Conservation (phyloP, 2,888 invertebrate genomes). For the Brachyopa scutellaris region DNA sequence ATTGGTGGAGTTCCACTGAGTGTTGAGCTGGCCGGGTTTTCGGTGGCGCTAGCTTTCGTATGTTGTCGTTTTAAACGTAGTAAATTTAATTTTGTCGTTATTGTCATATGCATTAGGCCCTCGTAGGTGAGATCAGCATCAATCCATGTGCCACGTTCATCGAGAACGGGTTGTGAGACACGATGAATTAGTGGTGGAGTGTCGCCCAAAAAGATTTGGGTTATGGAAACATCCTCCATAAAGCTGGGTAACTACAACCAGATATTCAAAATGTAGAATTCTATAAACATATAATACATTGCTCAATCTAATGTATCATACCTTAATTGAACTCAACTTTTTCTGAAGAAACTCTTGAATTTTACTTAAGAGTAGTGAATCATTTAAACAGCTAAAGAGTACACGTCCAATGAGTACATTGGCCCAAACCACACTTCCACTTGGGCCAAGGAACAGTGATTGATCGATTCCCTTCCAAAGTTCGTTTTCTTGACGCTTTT, state of each 20-base stretch:
- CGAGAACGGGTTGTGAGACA: conserved; percentile 86
- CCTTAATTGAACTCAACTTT: conserved; percentile 80
- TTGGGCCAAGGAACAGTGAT: conserved; percentile 80
- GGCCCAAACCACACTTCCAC: conserved; percentile 81
- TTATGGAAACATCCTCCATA: conserved; percentile 90
- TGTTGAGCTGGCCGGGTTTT: background rate
- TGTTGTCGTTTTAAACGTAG: conserved; percentile 78
- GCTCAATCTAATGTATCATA: conserved; percentile 42
- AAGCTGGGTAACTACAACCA: conserved; percentile 88
- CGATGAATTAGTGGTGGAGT: conserved; percentile 85
- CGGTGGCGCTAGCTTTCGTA: conserved; percentile 53
- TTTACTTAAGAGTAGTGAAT: conserved; percentile 76
- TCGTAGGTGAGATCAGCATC: conserved; percentile 90
- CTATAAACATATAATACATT: background rate
- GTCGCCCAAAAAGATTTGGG: conserved; percentile 87
- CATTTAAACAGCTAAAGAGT: conserved; percentile 79
- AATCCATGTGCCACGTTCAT: conserved; percentile 92
- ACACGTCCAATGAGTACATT: conserved; percentile 80
- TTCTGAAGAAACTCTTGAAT: conserved; percentile 80
- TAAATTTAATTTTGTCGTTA: conserved; percentile 91
- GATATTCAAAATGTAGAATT: background rate
- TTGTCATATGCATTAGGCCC: conserved; percentile 88
- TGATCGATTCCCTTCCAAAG: conserved; percentile 82
- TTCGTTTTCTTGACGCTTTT: conserved; percentile 79
- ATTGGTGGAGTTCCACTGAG: conserved; percentile 39